These are phyloP conservation scores for Aplidium turbinatum DNA, from an alignment of 23 tunicate species.

Conservation along the genomic window DNA sequence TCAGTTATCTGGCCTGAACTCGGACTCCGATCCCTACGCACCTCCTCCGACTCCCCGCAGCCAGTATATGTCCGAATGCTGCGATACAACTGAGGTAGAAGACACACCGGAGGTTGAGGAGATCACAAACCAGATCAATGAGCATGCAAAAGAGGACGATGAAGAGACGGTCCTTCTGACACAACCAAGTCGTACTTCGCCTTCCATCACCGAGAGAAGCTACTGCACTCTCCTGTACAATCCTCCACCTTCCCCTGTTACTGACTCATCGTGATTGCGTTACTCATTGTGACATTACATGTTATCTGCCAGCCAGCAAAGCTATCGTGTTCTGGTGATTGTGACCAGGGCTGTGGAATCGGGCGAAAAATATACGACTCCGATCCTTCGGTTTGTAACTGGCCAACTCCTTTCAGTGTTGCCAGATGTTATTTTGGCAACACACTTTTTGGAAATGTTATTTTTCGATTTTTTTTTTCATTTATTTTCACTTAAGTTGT, in stretches of 20 bases:
- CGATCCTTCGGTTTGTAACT: too few species aligned
- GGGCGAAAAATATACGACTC: too few species aligned
- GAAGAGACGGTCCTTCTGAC: constrained; percentile 34
- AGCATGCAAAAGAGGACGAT: constrained; percentile 11
- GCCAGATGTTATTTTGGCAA: too few species aligned
- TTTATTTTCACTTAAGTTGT: too few species aligned
- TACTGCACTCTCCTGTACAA: constrained; percentile 37
- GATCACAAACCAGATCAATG: constrained; percentile 30
- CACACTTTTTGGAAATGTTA: too few species aligned
- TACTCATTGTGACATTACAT: too few species aligned
- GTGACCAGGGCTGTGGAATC: too few species aligned
- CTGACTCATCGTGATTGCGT: constrained; percentile 44
- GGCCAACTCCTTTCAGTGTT: too few species aligned
- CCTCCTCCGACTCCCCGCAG: constrained; percentile 93
- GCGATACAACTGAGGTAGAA: constrained; percentile 77
- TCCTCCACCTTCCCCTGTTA: constrained; percentile 90
- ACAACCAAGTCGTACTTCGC: constrained; percentile 25
- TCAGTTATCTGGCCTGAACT: constrained; percentile 42
- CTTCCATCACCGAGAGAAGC: constrained; percentile 57
- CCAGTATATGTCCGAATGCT: constrained; percentile 87
- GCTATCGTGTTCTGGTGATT: too few species aligned
- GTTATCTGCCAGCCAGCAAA: too few species aligned
- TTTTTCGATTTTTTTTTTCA: too few species aligned
- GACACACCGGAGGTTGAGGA: constrained; percentile 28
- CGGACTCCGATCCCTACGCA: constrained; percentile 88